A percentile compares a stretch with the other conserved stretches of the same genome.
Evolutionary conservation across 2,113 vertebrate species (phyloP).

Genomic region (Pelecanus crispus): DNA sequence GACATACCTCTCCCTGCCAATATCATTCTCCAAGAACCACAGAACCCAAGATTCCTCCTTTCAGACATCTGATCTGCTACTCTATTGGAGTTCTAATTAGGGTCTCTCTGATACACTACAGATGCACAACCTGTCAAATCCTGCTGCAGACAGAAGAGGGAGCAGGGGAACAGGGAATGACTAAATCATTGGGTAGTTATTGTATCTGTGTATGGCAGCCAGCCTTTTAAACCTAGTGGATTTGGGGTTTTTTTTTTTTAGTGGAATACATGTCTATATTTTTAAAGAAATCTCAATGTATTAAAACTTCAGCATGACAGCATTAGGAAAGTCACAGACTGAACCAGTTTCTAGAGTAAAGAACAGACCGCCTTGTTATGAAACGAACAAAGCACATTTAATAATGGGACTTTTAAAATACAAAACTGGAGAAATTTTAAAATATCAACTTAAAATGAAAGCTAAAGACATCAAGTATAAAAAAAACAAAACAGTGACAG

Average conservation of each 20-base stretch:
- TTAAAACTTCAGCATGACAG: not conserved
- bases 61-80: not conserved
- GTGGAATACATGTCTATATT: not conserved
- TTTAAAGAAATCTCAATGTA: not conserved
- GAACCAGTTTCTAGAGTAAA: not conserved
- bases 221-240: not conserved
- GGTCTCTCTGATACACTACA: not conserved
- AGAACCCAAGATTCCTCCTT: not conserved
- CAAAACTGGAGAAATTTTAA: not conserved
- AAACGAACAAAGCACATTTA: not conserved
- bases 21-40: not conserved
- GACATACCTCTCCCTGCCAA: not conserved
- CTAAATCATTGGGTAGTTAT: not conserved
- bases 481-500: not conserved
- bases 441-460: not conserved
- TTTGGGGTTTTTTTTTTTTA: no score
- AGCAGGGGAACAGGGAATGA: slow-evolving; percentile 9
- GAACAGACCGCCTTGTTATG: not conserved
- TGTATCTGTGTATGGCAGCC: not conserved
- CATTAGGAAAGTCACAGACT: not conserved
- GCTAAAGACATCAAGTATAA: not conserved
- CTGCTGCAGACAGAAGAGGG: slow-evolving; percentile 34
- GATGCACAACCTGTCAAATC: not conserved
- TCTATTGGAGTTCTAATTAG: not conserved
- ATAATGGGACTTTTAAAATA: not conserved